Evolutionary conservation across 2,113 vertebrate species (phyloP).

Genomic region (Lanius ludovicianus): DNA sequence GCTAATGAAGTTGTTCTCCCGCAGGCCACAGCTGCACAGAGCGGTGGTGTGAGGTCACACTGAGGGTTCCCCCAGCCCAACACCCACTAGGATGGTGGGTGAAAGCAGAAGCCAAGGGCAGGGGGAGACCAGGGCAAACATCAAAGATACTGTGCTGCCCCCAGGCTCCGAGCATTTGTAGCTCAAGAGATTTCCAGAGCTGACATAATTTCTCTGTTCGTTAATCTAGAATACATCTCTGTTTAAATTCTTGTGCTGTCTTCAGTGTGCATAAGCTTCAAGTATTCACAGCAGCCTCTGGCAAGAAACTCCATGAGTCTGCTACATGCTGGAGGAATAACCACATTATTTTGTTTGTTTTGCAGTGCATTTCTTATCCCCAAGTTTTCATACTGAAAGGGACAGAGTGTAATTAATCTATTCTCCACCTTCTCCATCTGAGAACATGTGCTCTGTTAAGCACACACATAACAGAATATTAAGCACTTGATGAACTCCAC

Average conservation of each 20-base stretch:
- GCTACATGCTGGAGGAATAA: background rate
- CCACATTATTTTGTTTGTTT: background rate
- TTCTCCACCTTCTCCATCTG: background rate
- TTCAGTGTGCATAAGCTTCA: background rate
- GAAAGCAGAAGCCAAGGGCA: background rate
- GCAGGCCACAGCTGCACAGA: background rate
- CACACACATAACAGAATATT: background rate
- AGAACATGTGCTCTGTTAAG: background rate
- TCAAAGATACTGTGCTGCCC: background rate
- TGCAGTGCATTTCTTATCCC: background rate
- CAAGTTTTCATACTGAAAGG: background rate
- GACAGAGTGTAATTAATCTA: background rate
- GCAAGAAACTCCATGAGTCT: background rate
- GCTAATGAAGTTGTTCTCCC: background rate
- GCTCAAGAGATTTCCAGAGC: background rate
- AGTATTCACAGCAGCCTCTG: background rate
- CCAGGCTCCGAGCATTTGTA: background rate
- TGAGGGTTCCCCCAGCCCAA: background rate
- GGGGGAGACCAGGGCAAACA: background rate
- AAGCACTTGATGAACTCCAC: background rate
- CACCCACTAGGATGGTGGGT: background rate
- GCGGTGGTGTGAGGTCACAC: fast-evolving
- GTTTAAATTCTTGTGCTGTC: background rate
- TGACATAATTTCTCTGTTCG: background rate
- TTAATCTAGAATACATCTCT: background rate